phyloP scores from a whole-genome alignment of 1,140 invertebrate genomes.

The Anastrepha obliqua region DNA sequence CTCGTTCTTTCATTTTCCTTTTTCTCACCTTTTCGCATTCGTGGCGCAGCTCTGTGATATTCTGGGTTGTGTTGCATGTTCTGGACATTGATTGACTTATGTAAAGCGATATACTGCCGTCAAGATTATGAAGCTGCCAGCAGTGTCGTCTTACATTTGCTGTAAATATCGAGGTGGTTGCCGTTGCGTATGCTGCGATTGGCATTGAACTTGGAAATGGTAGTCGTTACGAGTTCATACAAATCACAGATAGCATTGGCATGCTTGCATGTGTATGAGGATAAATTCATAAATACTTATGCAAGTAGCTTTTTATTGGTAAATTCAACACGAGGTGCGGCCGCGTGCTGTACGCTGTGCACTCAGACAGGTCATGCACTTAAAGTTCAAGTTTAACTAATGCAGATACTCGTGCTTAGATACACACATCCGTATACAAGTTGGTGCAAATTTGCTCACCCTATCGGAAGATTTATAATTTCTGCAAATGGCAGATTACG shows the following conservation, averaged over 20 bases:
- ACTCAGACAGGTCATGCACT: too few species aligned
- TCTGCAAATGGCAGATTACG: too few species aligned
- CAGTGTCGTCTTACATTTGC: background rate
- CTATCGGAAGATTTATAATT: too few species aligned
- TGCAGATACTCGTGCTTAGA: too few species aligned
- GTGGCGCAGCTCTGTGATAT: background rate
- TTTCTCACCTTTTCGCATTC: background rate
- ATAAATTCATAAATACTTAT: background rate
- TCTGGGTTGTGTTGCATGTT: background rate
- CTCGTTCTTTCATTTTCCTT: background rate
- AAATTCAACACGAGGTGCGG: background rate
- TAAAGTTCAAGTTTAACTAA: too few species aligned
- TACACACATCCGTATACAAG: too few species aligned
- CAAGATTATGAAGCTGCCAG: background rate
- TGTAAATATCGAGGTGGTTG: background rate
- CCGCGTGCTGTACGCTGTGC: background rate
- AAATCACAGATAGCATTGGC: background rate
- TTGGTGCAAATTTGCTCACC: too few species aligned
- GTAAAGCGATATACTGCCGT: background rate
- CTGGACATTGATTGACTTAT: conserved; percentile 35
- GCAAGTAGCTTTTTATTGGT: background rate
- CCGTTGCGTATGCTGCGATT: background rate
- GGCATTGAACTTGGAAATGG: background rate
- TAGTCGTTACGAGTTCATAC: background rate
- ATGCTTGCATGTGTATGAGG: background rate